Conservation (phyloP, 2,797 vertebrate species). For the Gallinago stenura region DNA sequence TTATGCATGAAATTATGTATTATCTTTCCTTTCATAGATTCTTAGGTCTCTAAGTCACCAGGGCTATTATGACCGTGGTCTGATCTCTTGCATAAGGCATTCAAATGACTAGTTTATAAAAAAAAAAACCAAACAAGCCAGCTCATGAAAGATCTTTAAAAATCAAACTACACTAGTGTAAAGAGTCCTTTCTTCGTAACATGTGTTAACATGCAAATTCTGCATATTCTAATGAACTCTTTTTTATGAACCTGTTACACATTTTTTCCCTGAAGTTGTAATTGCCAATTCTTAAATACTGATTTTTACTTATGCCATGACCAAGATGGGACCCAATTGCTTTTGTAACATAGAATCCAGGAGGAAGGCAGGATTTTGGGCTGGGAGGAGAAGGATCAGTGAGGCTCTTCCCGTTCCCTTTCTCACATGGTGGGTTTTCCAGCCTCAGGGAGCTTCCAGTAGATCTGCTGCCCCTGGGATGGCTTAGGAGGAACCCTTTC, state of each 20-base stretch:
- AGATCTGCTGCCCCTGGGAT: accelerated
- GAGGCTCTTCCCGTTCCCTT: not conserved
- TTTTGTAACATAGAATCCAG: not conserved
- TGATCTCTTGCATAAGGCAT: not conserved
- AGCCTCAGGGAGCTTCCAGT: accelerated
- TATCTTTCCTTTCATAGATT: not conserved
- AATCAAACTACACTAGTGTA: not conserved
- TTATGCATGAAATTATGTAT: not conserved
- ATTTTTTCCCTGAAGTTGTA: not conserved
- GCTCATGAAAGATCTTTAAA: not conserved
- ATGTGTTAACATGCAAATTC: not conserved
- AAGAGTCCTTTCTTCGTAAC: not conserved
- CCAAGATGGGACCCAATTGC: not conserved
- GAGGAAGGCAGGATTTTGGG: not conserved
- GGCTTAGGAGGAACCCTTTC: not conserved
- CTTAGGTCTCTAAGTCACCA: not conserved
- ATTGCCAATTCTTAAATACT: not conserved
- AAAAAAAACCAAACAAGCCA: not conserved
- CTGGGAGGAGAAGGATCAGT: not conserved
- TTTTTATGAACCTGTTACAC: not conserved
- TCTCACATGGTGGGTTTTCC: not conserved
- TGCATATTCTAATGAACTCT: not conserved
- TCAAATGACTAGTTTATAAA: not conserved
- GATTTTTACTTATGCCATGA: not conserved
- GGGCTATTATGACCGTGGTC: not conserved